Evolutionary conservation across 2,888 invertebrate species (phyloP).

Genomic region (Himalopsyche anomala): DNA sequence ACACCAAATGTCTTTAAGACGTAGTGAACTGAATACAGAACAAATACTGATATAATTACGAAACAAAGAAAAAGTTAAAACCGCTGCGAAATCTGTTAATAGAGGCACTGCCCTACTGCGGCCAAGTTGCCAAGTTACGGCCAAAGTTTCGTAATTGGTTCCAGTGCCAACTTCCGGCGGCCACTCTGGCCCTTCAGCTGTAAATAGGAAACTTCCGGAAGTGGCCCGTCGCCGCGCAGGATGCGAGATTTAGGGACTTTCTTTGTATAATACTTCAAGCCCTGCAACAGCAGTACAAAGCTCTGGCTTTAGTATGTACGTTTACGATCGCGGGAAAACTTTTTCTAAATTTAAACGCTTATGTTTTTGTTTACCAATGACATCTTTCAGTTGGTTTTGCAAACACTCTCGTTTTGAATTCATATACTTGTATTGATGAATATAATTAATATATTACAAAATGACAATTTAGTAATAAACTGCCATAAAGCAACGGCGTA

Average conservation of each 20-base stretch:
- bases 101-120: slow-evolving; percentile 43
- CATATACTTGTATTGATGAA: too few relatives aligned
- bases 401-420: too few relatives aligned
- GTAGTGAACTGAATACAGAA: not conserved
- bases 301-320: not conserved
- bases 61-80: slow-evolving; percentile 9
- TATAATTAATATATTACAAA: too few relatives aligned
- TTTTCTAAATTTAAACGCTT: not conserved
- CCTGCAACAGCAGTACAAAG: not conserved
- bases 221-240: slow-evolving; percentile 47
- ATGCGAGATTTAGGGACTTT: slow-evolving; percentile 55
- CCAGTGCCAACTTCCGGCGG: slow-evolving; percentile 58
- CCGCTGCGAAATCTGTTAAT: slow-evolving; percentile 8
- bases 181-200: slow-evolving; percentile 50
- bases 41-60: not conserved
- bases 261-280: slow-evolving; percentile 31
- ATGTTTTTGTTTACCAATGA: not conserved
- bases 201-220: slow-evolving; percentile 59
- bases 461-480: too few relatives aligned
- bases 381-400: not conserved
- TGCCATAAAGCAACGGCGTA: too few relatives aligned
- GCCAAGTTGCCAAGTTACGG: slow-evolving; percentile 50
- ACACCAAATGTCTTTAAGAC: too few relatives aligned
- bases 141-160: slow-evolving; percentile 65
- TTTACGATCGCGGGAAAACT: not conserved